Evolutionary conservation across 23 tunicate species (phyloP).

Genomic region (Halocynthia roretzi): DNA sequence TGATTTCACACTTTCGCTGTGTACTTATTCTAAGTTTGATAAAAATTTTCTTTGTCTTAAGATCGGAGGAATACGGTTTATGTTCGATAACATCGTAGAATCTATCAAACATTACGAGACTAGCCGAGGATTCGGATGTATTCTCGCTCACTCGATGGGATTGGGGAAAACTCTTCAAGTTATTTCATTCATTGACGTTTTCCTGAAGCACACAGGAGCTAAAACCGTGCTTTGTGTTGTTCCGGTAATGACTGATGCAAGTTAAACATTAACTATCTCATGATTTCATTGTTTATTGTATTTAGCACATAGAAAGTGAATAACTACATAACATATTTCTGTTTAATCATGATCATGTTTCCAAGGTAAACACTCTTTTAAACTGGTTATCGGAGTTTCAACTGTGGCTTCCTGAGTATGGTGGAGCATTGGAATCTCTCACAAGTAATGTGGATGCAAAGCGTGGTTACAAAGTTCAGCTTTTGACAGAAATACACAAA

Average conservation of each 20-base stretch:
- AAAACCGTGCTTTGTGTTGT: slow-evolving; percentile 81
- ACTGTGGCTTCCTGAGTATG: slow-evolving; percentile 77
- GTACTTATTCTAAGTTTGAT: too few species aligned
- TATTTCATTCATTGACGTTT: slow-evolving; percentile 81
- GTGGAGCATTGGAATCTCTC: slow-evolving; percentile 23
- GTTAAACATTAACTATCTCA: not conserved
- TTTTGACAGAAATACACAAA: slow-evolving; percentile 65
- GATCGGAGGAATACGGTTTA: slow-evolving; percentile 97
- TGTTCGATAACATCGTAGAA: slow-evolving; percentile 93
- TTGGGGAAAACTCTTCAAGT: slow-evolving; percentile 96
- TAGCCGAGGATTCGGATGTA: slow-evolving; percentile 84
- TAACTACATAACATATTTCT: not conserved
- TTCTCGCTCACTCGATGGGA: slow-evolving; percentile 97
- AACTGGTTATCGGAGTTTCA: slow-evolving; percentile 94
- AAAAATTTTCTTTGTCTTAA: not conserved
- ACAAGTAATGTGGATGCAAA: not conserved
- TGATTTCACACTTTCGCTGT: too few species aligned
- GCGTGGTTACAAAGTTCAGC: slow-evolving; percentile 65
- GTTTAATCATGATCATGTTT: not conserved
- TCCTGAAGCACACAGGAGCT: slow-evolving; percentile 74
- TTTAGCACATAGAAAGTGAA: not conserved
- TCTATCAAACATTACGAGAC: slow-evolving; percentile 54
- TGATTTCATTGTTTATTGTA: not conserved
- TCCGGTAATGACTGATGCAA: slow-evolving; percentile 53
- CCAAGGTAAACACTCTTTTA: slow-evolving; percentile 83